phyloP scores from a whole-genome alignment of 1,140 invertebrate genomes.

The Micrasema longulum region DNA sequence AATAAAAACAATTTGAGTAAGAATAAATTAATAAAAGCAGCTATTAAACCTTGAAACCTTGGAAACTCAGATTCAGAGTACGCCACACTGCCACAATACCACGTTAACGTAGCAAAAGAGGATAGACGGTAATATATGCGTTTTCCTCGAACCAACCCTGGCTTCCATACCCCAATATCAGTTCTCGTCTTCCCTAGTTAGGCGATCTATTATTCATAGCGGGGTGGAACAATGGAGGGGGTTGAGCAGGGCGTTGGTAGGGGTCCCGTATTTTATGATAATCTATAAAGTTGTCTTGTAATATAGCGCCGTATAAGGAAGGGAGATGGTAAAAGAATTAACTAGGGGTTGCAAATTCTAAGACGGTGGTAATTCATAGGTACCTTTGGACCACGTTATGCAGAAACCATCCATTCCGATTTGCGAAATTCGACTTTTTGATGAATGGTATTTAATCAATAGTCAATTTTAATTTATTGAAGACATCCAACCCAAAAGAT shows the following conservation, averaged over 20 bases:
- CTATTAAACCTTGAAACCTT: no score
- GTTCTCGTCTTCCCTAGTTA: conserved; percentile 35
- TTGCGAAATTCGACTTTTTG: no score
- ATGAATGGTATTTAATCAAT: no score
- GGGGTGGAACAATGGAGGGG: conserved; percentile 16
- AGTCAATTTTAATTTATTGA: no score
- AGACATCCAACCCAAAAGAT: no score
- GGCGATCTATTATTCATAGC: conserved; percentile 28
- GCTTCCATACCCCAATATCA: conserved; percentile 25
- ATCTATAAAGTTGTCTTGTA: conserved; percentile 37
- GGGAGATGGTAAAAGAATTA: conserved; percentile 15
- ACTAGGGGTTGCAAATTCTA: not conserved
- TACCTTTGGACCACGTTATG: no score
- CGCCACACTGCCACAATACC: not conserved
- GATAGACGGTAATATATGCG: not conserved
- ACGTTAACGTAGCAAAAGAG: not conserved
- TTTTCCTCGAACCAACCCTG: conserved; percentile 6
- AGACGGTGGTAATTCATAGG: no score
- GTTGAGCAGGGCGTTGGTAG: not conserved
- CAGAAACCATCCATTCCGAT: no score
- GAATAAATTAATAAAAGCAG: no score
- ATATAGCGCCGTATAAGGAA: not conserved
- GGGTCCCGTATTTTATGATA: conserved; percentile 30
- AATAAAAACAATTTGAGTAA: no score
- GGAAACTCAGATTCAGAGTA: no score